Evolutionary conservation across 2,797 vertebrate genomes (phyloP).

Genomic region (Podarcis siculus): DNA sequence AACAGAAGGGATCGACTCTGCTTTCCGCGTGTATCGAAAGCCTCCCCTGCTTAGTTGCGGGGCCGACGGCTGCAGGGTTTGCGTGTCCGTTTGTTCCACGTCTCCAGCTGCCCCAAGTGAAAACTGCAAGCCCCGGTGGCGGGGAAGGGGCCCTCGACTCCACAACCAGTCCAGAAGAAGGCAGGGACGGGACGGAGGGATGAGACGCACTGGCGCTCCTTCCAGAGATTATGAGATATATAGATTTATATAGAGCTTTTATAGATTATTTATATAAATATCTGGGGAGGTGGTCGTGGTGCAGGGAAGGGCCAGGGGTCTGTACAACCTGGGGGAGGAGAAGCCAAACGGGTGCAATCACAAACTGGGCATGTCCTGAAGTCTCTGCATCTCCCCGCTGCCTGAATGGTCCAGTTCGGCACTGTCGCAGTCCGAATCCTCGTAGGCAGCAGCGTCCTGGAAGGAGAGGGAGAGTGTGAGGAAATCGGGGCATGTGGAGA

Average conservation of each 20-base stretch:
- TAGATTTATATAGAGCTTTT: slow-evolving; percentile 58
- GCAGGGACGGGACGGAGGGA: not conserved
- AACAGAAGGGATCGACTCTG: not conserved
- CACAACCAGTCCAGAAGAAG: slow-evolving; percentile 5
- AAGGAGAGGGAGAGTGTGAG: not conserved
- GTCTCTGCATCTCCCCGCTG: slow-evolving; percentile 82
- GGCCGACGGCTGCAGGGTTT: not conserved
- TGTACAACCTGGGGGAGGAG: slow-evolving; percentile 67
- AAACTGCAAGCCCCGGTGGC: not conserved
- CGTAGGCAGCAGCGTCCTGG: slow-evolving; percentile 77
- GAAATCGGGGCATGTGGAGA: no score
- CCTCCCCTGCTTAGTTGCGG: not conserved
- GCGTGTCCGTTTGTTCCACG: not conserved
- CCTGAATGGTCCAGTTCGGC: slow-evolving; percentile 89
- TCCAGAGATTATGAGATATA: slow-evolving; percentile 75
- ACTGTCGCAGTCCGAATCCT: slow-evolving; percentile 93
- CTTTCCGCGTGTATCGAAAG: not conserved
- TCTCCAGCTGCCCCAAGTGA: slow-evolving; percentile 5
- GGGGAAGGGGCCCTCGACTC: not conserved
- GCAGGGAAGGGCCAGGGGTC: slow-evolving; percentile 43
- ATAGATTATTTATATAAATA: slow-evolving; percentile 85
- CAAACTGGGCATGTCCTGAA: slow-evolving; percentile 83
- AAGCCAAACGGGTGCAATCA: slow-evolving; percentile 73
- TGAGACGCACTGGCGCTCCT: slow-evolving; percentile 64
- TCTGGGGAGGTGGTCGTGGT: slow-evolving; percentile 61